Base-by-base conservation (phyloP, 2,113 vertebrate species). In the Muscicapa adusta region DNA sequence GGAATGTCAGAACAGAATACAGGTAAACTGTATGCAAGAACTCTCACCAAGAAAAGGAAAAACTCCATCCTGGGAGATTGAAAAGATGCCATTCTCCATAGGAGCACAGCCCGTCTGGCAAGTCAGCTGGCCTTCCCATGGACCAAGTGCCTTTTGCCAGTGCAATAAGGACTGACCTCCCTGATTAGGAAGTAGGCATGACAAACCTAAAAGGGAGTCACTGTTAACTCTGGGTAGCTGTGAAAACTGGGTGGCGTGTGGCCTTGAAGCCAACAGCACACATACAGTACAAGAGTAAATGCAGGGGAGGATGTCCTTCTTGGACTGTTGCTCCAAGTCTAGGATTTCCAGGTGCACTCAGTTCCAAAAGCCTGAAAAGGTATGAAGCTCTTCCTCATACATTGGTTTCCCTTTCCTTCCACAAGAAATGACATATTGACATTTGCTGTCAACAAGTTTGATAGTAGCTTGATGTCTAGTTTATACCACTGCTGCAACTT, bases 291-390 rank as follows among this genome's bases (percentile, higher is more conserved):
- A 87, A 66, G 8, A 73, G 25, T 53, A 68, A 74, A 71, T 0
- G 1, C 11, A n/a, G 2, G 11, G 17, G 29, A 58, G 4, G 34
- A 18, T 1, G 0, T 53, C n/a, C 17, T 62, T 23, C 45, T 48
- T 58, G 29, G 26, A 50, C 31, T 33, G 34, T 29, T 47, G 57
- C 63, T 47, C 62, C 60, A 77, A 61, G 47, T 34, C 80, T 34
- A 66, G n/a, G 11, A 84, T 57, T 78, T 45, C 38, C 12, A 71
- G 40, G 16, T 51, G 33, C 33, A 75, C 26, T 11, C 65, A 63
- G 36, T 7, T 24, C 6, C 62, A 84, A 80, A 81, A 66, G 16
- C 14, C 12, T 74, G 51, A 70, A 77, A 78, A 84, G 4, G 4
- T 23, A n/a, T 0, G 0, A 76, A 68, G 7, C 19, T 73, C 48